Evolutionary conservation across 2,888 invertebrate genomes (phyloP), one percentile per base, ranked within the genome.

Genomic region (Doris montereyensis): DNA sequence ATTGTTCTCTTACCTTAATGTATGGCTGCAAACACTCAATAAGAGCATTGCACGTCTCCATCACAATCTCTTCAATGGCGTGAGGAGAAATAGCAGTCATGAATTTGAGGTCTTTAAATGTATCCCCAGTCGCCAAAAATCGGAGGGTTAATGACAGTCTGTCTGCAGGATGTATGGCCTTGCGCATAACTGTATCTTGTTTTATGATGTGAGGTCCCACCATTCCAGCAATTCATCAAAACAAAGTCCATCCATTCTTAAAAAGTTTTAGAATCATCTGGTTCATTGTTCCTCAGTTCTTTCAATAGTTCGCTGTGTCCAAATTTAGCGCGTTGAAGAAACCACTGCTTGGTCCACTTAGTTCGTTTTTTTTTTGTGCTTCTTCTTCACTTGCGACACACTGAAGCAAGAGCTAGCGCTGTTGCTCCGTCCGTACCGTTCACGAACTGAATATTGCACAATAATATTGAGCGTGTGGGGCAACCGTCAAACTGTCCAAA

Each of bases 401-500:
- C 52, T 41, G 17, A 41, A 41, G 52, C 52, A 10, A 41, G 52
- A 41, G 52, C 52, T 41, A 41, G 17, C 52, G 5, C 52, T 41
- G 52, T 41, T 41, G 52, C 8, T 41, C 52, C 52, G 17, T 41
- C 17, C 52, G 17, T 41, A 17, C 5, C 52, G 8, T n/a, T 5
- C 52, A 17, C 52, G 17, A 41, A 41, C 52, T 41, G 17, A 41
- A 5, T 5, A 10, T 41, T 41, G 52, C 8, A 5, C 5, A 41
- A 41, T 17, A 41, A 41, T 41, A 10, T 41, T 62, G 62, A 17
- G 4, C 32, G 34, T 70, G 32, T 34, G 34, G 17, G 70, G 70
- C 70, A 70, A 17, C 30, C 30, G 34, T 70, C 70, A 70, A 70
- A 30, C 70, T 74, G 74, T 58, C 32, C 57, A 58, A n/a, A 4